Evolutionary conservation across 2,888 invertebrate genomes (phyloP), one percentile per base, ranked within the genome.

Genomic region (Pristionchus arcanus): DNA sequence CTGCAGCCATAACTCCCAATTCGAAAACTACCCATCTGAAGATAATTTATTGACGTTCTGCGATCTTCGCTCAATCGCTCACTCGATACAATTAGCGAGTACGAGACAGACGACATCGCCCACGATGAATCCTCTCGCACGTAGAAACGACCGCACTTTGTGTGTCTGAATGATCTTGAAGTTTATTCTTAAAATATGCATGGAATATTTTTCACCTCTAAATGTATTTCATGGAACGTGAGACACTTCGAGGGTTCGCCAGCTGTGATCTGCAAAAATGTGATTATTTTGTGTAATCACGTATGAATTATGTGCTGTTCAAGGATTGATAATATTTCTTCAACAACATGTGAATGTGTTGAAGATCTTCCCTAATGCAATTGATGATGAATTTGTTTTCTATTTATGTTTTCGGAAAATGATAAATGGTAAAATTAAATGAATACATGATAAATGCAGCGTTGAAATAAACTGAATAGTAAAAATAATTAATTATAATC

Each of bases 1-100:
- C 89, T 42, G 74, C 71, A 11, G 87, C 74, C 55, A 34, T 31
- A 0, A 34, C 55, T 28, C 87, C 87, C 21, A 74, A 34, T 42
- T 53, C 16, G 66, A 74, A 88, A n/a, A 74, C 25, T 13, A 49
- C 25, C 71, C 71, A 74, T 74, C 87, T 74, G 53, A 49, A 87
- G 0, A 15, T 5, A 2, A 21, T 13, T 49, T n/a, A 74, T 31
- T 34, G 13, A 74, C 15, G 37, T 4, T 34, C 4, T 31, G 34
- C 5, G 42, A 16, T 55, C 19, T 49, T 25, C 28, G n/a, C 19
- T 28, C 0, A 71, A 74, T 21, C 19, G 28, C 66, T 53, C 3
- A 88, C 74, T 74, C 87, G 55, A 55, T 88, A 55, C 74, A 88
- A 28, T 88, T 88, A 28, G 71, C 13, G 31, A 88, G 74, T 4